These are phyloP conservation scores for Bicyclus anynana DNA, from an alignment of 1,140 invertebrate species.

Conservation along the genomic window DNA sequence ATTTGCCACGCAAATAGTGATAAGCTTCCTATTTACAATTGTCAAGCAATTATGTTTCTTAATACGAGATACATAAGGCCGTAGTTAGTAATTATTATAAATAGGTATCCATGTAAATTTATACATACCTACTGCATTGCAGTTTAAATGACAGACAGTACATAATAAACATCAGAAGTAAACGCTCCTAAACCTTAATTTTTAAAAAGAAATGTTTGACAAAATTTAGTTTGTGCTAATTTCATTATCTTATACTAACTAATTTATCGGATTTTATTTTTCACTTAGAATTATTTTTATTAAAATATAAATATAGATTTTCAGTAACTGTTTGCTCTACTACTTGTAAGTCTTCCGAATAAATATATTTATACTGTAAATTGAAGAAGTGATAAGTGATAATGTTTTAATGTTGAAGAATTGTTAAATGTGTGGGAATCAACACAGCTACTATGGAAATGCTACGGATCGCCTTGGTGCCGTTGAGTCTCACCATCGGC, in stretches of 20 bases:
- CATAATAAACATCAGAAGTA: slow-evolving; percentile 1
- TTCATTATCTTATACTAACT: no score
- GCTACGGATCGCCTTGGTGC: slow-evolving; percentile 47
- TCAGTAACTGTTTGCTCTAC: no score
- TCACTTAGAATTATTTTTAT: no score
- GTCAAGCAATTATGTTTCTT: slow-evolving; percentile 24
- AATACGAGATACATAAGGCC: slow-evolving; percentile 14
- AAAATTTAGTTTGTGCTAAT: no score
- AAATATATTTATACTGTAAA: background rate
- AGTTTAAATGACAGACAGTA: slow-evolving; percentile 1
- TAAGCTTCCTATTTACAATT: slow-evolving; percentile 30
- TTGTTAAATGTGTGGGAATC: slow-evolving; percentile 1
- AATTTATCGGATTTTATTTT: no score
- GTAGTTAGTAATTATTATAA: background rate
- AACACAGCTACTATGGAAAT: slow-evolving; percentile 43
- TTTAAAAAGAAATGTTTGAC: no score
- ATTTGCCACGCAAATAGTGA: slow-evolving; percentile 56
- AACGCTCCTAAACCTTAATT: background rate
- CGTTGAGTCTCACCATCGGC: slow-evolving; percentile 52
- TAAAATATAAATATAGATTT: no score
- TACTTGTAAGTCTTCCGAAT: no score
- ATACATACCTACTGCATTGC: no score
- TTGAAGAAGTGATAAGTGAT: background rate
- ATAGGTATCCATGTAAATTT: background rate
- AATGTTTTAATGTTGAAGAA: background rate